These are phyloP conservation scores for Turnix velox DNA, from an alignment of 2,113 vertebrate genomes.

Conservation along the genomic window DNA sequence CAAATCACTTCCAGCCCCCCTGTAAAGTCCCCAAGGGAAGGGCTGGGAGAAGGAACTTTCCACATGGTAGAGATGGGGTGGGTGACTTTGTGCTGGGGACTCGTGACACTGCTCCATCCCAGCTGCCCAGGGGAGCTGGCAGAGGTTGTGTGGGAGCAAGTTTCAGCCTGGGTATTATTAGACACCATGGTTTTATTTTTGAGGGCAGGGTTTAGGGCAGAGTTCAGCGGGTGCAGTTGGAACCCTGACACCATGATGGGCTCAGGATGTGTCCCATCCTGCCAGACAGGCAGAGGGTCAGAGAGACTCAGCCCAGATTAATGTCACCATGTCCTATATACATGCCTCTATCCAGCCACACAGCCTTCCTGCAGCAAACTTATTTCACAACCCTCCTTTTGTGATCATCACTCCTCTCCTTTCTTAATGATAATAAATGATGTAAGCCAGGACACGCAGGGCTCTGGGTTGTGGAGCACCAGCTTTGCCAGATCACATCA, in stretches of 20 bases:
- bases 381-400: not conserved
- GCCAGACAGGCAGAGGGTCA: fast-evolving
- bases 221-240: not conserved
- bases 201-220: not conserved
- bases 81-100: not conserved
- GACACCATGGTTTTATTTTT: not conserved
- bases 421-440: not conserved
- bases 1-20: not conserved
- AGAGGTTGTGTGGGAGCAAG: not conserved
- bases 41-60: not conserved
- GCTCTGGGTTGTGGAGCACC: not conserved
- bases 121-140: not conserved
- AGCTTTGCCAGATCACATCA: not conserved
- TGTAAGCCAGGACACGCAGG: not conserved
- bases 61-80: fast-evolving
- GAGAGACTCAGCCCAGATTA: not conserved
- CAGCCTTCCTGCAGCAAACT: not conserved
- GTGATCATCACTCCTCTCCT: no score
- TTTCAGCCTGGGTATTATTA: not conserved
- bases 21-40: fast-evolving
- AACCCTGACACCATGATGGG: fast-evolving
- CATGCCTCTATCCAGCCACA: fast-evolving
- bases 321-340: fast-evolving
- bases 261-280: fast-evolving
- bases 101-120: fast-evolving